Conservation (phyloP, 2,797 vertebrate genomes). For the Arctocebus calabarensis region DNA sequence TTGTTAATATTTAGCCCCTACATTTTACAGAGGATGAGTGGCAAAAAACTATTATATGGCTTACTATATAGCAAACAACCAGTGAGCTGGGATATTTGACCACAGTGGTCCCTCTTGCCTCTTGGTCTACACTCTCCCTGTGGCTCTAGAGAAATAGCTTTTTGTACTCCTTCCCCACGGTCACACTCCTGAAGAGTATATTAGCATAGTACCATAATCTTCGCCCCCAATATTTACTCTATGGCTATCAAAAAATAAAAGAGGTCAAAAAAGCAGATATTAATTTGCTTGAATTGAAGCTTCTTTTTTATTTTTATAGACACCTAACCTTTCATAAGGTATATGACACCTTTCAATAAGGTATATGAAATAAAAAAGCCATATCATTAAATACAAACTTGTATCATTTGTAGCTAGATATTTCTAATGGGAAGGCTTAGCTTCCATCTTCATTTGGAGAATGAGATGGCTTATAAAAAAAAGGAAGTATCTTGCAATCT, state of each 20-base stretch:
- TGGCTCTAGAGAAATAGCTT: rapidly evolving
- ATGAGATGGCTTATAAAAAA: neutral
- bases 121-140: neutral
- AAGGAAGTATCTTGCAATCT: neutral
- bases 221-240: neutral
- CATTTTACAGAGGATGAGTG: neutral
- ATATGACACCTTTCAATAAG: no score
- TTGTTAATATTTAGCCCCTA: neutral
- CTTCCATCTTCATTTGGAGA: neutral
- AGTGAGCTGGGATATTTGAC: neutral
- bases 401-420: neutral
- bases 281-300: neutral
- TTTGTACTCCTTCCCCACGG: neutral
- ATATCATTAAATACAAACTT: neutral
- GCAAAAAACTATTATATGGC: neutral
- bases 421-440: slow-evolving; percentile 14
- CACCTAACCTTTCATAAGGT: no score
- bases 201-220: neutral
- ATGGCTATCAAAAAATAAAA: neutral
- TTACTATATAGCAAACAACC: neutral
- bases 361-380: slow-evolving; percentile 6
- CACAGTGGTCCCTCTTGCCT: neutral
- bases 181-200: neutral
- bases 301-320: slow-evolving; percentile 41
- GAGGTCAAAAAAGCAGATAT: neutral